Evolutionary conservation across 2,113 vertebrate genomes (phyloP).

Genomic region (Entosphenus tridentatus): DNA sequence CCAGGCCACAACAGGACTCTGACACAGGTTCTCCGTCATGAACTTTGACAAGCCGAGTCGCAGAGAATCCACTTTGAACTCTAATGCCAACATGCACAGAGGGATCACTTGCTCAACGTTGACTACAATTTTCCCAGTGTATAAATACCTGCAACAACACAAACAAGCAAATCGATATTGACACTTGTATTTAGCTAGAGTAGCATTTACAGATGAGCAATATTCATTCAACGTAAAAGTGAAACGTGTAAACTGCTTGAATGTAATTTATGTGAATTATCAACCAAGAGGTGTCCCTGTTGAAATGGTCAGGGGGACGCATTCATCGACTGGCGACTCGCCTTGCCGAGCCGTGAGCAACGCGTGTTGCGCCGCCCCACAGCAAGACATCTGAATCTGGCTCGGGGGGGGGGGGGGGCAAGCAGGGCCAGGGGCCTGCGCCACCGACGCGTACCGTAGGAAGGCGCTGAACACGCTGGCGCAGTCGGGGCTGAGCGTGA

Average conservation of each 20-base stretch:
- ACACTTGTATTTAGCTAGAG: neutral
- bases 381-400: no score
- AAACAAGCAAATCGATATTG: neutral
- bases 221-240: no score
- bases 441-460: constrained; percentile 30
- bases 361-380: no score
- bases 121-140: constrained; percentile 56
- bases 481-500: constrained; percentile 34
- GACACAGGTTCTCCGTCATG: constrained; percentile 49
- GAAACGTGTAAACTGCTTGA: no score
- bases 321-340: no score
- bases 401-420: no score
- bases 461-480: constrained; percentile 56
- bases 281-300: no score
- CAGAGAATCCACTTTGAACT: constrained; percentile 43
- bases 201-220: no score
- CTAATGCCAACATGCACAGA: constrained; percentile 53
- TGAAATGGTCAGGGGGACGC: no score
- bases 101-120: constrained; percentile 52
- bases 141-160: constrained; percentile 45
- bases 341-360: no score
- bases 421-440: no score
- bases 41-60: constrained; percentile 53
- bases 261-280: no score
- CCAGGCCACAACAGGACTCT: constrained; percentile 60